Conservation (phyloP, 35 echinoderm and acorn worm species). For the Diadema setosum region DNA sequence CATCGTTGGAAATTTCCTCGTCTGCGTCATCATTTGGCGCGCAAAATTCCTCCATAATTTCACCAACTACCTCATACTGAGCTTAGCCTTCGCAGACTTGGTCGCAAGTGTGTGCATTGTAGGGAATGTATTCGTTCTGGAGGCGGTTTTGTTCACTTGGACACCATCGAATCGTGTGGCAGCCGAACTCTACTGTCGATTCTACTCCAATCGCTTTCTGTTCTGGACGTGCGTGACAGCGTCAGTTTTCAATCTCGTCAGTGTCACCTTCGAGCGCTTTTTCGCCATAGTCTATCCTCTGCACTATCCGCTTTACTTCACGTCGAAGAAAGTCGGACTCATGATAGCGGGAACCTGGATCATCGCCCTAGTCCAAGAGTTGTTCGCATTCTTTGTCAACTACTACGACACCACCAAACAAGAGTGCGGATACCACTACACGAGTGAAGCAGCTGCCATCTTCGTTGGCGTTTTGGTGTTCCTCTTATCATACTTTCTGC, state of each 20-base stretch:
- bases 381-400: conserved; percentile 80
- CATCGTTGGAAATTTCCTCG: conserved; percentile 71
- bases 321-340: conserved; percentile 30
- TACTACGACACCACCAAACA: conserved; percentile 19
- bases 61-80: conserved; percentile 93
- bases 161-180: not conserved
- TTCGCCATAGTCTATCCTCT: conserved; percentile 86
- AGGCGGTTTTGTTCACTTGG: not conserved
- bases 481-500: conserved; percentile 79
- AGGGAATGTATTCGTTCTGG: conserved; percentile 79
- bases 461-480: conserved; percentile 72
- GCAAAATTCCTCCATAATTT: conserved; percentile 83
- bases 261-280: conserved; percentile 82
- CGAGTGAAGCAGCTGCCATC: not conserved
- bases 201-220: conserved; percentile 63
- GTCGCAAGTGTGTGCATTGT: conserved; percentile 67
- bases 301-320: conserved; percentile 74
- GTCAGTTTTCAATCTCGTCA: conserved; percentile 92
- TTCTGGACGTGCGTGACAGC: conserved; percentile 95
- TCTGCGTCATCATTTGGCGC: conserved; percentile 75
- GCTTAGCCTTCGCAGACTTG: conserved; percentile 81
- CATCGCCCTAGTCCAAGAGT: conserved; percentile 59
- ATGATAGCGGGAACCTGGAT: conserved; percentile 65
- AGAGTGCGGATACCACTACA: conserved; percentile 48
- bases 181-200: conserved; percentile 77